Base-by-base conservation (phyloP, 1,140 invertebrate genomes). In the Planococcus citri region DNA sequence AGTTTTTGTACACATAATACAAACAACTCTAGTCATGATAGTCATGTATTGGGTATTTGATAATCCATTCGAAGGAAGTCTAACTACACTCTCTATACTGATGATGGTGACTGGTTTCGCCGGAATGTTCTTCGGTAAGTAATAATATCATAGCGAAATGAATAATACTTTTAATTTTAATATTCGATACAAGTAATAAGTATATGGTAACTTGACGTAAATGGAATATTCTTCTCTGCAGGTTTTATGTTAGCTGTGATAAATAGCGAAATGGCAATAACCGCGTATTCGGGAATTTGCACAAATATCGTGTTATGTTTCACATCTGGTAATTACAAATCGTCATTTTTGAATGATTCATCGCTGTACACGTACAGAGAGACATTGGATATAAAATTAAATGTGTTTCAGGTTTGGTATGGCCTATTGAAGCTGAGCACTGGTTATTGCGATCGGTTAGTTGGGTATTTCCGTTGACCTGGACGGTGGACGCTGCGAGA, bases 1-100 rank as follows among this genome's bases (percentile, higher is more conserved):
- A 77, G 90, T 95, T 77, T 78, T 89, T 0, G 87, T 96, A 2
- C 90, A 96, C 86, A 76, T 86, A 1, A 83, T 91, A 0, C 94
- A 97, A 79, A 87, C 89, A 0, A 77, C 83, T 0, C 83, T 94
- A 72, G 90, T 86, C 2, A 78, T 90, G 38, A 74, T 82, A 10
- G 80, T 95, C 78, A 94, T 95, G 75, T 76, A 75, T 70, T 27
- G 71, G 27, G 69, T 83, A 1, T 82, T 83, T 70, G 74, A 82
- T 73, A 80, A 84, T 22, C 79, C 82, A 0, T 81, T 78, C 68
- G 71, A 78, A 25, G 84, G 84, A 1, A 78, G 79, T 69, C 73
- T 82, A 29, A 72, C 80, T 10, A 78, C 78, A 73, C 80, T 83
- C 0, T 74, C 83, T 3, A 70, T 80, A 0, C 74, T 84, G 14